Base-by-base conservation (phyloP, 2,888 invertebrate genomes). In the Trichogramma dendrolimi region DNA sequence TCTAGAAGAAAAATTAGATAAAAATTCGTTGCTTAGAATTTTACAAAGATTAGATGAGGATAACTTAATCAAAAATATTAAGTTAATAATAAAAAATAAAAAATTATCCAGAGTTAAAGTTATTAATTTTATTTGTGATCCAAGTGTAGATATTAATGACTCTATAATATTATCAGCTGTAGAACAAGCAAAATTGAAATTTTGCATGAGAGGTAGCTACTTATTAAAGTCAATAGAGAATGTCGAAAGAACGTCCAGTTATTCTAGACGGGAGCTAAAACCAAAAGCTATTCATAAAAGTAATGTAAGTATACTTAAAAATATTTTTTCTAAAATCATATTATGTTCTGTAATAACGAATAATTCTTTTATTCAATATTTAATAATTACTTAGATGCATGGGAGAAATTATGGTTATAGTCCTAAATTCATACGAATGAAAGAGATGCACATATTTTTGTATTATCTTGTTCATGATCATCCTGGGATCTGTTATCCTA, bases 391-490 rank as follows among this genome's bases (percentile, higher is more conserved):
- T 69, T 70, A 55, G 67, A 76, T 74, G 68, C 70, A 76, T 5
- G 81, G 81, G 5, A 79, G 74, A 68, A 72, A 75, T 50, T 82
- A 84, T 69, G 84, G 84, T 6, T 82, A 81, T 65, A 77, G 81
- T 60, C 86, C 89, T 0, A 91, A 90, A 78, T 87, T 88, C 72
- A 78, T 86, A 8, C 81, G 89, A 51, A 84, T 88, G 77, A 82
- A 85, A 63, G 78, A 84, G 4, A 72, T 91, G 48, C 91, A 92
- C 72, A 83, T 87, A 68, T 83, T 87, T 67, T 72, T 92, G 10
- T 89, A 83, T 75, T 89, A 90, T 73, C 73, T 91, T n/a, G 80
- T 87, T 6, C 86, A 86, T 69, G 85, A 82, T 50, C 82, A 85
- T 71, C 76, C 80, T 41, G 81, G 81, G 0, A 70, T 79, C 27